These are phyloP conservation scores for Choloepus didactylus DNA, from an alignment of 2,797 vertebrate species.

Conservation along the genomic window DNA sequence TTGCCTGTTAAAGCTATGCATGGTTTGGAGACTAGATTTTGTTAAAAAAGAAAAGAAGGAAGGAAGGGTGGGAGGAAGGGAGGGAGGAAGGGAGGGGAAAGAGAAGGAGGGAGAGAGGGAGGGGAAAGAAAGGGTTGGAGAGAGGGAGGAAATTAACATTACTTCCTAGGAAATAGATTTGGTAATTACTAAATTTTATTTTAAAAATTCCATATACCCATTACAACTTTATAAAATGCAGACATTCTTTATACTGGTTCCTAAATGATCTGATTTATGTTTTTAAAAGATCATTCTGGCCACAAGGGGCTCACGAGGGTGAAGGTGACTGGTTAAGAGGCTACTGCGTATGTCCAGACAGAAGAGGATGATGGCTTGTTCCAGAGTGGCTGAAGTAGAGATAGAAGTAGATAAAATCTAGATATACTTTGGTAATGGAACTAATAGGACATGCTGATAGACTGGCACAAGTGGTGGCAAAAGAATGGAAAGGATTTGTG, in stretches of 20 bases:
- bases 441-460: neutral
- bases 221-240: neutral
- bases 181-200: neutral
- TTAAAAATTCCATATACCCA: neutral
- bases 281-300: constrained; percentile 11
- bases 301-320: neutral
- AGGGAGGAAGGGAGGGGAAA: too few species aligned
- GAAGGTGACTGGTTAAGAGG: neutral
- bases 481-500: neutral
- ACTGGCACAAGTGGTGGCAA: neutral
- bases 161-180: neutral
- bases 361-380: neutral
- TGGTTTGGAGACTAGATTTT: neutral
- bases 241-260: neutral
- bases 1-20: neutral
- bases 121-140: too few species aligned
- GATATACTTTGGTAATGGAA: neutral
- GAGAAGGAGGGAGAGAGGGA: too few species aligned
- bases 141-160: neutral
- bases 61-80: too few species aligned
- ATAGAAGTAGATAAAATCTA: neutral
- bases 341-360: neutral
- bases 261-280: neutral
- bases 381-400: neutral
- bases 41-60: too few species aligned